Evolutionary conservation across 2,113 vertebrate genomes (phyloP), one percentile per base, ranked within the genome.

Genomic region (Triplophysa siluroides): DNA sequence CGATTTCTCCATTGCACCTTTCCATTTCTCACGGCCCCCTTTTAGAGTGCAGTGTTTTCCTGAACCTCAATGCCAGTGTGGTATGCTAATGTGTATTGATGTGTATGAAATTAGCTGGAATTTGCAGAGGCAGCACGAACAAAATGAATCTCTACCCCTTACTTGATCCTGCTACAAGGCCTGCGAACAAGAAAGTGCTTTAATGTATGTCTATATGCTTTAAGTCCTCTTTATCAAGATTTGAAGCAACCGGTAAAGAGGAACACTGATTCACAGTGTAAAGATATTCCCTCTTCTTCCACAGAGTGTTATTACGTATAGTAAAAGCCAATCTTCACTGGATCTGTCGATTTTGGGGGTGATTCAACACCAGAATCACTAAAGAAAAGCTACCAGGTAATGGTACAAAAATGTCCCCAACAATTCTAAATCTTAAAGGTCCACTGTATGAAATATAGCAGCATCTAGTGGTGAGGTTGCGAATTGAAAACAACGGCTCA

Each of bases 1-100:
- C 88, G 87, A 8, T 29, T 58, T 71, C 58, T 41, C 47, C 71
- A 33, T 41, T 67, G 54, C 58, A 65, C 41, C 67, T 67, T 69
- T 58, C 56, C 24, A n/a, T 61, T 29, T 43, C 70, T 66, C 80
- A 56, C 21, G 13, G 50, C 23, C 74, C 63, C 63, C 62, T 50
- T 68, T 54, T 60, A 12, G 71, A 65, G 68, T 58, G 14, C 63
- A 63, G 26, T 77, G 75, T 77, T 66, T 77, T 77, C 75, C 75
- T 50, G 33, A 76, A 76, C 58, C 62, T 33, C 50, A 23, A 38
- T 45, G 75, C 45, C 43, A 43, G 66, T 68, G 83, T 74, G 24
- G 76, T 73, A 75, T 23, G 58, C 73, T 83, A 80, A 80, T 78
- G 76, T 69, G 62, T 77, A 83, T 82, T 71, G 77, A 85, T 82